Conservation (phyloP, 2,888 invertebrate species). For the Leptinotarsa haldemani region DNA sequence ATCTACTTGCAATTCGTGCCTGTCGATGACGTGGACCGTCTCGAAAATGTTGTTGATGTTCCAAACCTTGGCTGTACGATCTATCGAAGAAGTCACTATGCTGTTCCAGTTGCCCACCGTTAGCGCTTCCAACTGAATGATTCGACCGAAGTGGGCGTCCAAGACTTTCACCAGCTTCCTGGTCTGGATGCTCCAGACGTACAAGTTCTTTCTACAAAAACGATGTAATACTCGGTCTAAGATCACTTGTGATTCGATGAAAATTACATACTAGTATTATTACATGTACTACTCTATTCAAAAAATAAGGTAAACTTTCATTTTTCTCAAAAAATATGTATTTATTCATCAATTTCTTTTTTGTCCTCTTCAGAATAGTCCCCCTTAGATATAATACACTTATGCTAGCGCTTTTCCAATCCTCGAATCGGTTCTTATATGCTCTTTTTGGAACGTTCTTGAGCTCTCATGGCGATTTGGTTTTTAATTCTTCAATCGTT, state of each 20-base stretch:
- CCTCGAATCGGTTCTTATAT: too few relatives aligned
- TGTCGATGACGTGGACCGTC: constrained; percentile 94
- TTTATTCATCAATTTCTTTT: too few relatives aligned
- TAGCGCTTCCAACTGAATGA: constrained; percentile 89
- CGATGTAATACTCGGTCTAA: background rate
- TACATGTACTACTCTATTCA: too few relatives aligned
- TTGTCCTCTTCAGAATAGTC: too few relatives aligned
- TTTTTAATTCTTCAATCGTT: too few relatives aligned
- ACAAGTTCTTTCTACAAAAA: constrained; percentile 79
- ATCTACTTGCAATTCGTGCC: constrained; percentile 95
- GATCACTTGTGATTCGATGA: background rate
- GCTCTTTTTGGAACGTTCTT: too few relatives aligned
- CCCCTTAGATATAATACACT: too few relatives aligned
- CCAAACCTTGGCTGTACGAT: constrained; percentile 98
- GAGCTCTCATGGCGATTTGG: too few relatives aligned
- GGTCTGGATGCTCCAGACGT: constrained; percentile 90
- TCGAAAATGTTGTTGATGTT: constrained; percentile 99
- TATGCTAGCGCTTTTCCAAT: too few relatives aligned
- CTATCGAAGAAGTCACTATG: constrained; percentile 96
- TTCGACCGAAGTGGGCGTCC: constrained; percentile 97
- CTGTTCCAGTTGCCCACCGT: constrained; percentile 92
- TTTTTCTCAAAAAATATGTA: too few relatives aligned
- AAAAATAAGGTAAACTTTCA: too few relatives aligned
- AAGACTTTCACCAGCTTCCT: constrained; percentile 88
- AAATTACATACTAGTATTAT: too few relatives aligned